Conservation (phyloP, 2,888 invertebrate species). For the Plutella xylostella region DNA sequence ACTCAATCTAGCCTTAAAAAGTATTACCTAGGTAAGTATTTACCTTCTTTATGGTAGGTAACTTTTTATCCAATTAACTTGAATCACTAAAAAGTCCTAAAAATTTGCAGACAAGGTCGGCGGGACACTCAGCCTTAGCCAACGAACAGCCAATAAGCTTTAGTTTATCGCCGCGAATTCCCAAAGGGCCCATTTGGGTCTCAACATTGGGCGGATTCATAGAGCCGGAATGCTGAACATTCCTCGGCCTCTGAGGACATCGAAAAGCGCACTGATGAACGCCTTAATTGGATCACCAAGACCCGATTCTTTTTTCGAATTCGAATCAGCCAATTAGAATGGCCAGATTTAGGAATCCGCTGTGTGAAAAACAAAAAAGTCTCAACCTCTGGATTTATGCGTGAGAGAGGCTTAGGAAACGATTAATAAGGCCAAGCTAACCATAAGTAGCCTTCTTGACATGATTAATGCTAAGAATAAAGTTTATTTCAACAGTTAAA, state of each 20-base stretch:
- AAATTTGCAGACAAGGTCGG: neutral
- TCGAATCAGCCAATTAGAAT: constrained; percentile 1
- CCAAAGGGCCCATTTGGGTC: neutral
- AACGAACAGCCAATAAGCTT: neutral
- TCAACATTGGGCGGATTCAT: neutral
- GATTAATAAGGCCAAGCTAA: too few species aligned
- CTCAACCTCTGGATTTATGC: too few species aligned
- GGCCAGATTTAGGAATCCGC: too few species aligned
- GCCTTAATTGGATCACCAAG: constrained; percentile 1
- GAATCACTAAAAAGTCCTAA: too few species aligned
- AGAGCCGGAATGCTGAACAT: neutral
- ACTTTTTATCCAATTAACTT: too few species aligned
- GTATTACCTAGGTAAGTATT: too few species aligned
- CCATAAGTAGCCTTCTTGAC: too few species aligned
- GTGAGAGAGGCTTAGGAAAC: too few species aligned
- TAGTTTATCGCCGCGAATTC: neutral
- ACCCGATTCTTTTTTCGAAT: neutral
- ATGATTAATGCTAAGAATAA: too few species aligned
- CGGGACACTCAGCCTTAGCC: neutral
- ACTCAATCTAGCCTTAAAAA: too few species aligned
- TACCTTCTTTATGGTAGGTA: too few species aligned
- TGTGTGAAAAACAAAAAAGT: too few species aligned
- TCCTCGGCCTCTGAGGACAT: neutral
- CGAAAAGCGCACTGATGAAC: constrained; percentile 4
- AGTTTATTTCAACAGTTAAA: neutral